Base-by-base conservation (phyloP, 2,113 vertebrate genomes). In the Sterrhoptilus dennistouni region DNA sequence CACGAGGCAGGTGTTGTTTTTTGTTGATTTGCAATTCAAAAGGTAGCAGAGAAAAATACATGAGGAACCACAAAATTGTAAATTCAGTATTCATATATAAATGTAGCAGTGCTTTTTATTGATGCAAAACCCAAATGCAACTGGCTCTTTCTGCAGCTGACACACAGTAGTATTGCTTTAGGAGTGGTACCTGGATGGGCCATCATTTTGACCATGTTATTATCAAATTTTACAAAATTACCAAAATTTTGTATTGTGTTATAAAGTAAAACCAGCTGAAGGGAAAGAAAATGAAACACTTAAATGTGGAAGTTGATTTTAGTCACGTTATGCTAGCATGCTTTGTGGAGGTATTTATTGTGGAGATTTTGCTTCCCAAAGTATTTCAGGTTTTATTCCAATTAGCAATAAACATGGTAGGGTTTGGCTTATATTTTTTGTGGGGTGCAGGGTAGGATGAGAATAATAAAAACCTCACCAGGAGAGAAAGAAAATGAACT, bases 361-460 rank as follows among this genome's bases (percentile, higher is more conserved):
- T 56, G 12, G 35, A 72, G 27, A 60, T 47, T 69, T 74, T 60
- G 14, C 54, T 70, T 60, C 36, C 49, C 29, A 56, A 52, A 74
- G 23, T 9, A 20, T 9, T 74, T 71, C 9, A 27, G 6, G 7
- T 27, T 70, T 71, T 85, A 31, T 56, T 57, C 21, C 3, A 4
- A 50, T 36, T 24, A 40, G 17, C 7, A 81, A 64, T 64, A 78
- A 87, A 60, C 3, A 22, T n/a, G 29, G 6, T 40, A 19, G 12
- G 3, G 8, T 29, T 72, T 61, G 12, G 2, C 6, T 36, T 69
- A 7, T 12, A 6, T 47, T 29, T 27, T 64, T 40, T 50, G 9
- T 29, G 18, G 18, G 13, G 7, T 13, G 2, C 6, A 9, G 8
- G 13, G 8, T 36, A 75, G 5, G 4, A 4, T 36, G 5, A 12